These are phyloP conservation scores for Channa maculata DNA, from an alignment of 2,113 vertebrate genomes.

Conservation along the genomic window DNA sequence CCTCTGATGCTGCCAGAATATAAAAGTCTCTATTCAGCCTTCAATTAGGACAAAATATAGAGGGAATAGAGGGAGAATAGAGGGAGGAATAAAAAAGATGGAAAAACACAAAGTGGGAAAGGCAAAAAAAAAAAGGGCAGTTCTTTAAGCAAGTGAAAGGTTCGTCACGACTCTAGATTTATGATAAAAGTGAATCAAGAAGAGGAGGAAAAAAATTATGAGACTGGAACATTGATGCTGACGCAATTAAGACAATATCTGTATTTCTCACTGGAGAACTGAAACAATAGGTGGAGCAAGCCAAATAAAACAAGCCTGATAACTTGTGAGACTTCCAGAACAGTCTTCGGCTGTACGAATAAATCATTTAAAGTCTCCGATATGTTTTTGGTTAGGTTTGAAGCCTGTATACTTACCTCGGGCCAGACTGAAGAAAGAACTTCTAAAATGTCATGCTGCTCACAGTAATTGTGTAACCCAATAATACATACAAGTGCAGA, in stretches of 20 bases:
- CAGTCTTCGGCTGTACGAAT: background rate
- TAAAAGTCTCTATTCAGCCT: slow-evolving; percentile 57
- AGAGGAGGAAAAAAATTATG: background rate
- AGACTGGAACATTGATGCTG: background rate
- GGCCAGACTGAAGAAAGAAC: slow-evolving; percentile 28
- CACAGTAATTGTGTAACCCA: slow-evolving; percentile 51
- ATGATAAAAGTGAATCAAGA: background rate
- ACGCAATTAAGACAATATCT: slow-evolving; percentile 10
- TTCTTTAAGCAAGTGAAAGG: slow-evolving; percentile 32
- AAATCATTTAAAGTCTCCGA: slow-evolving; percentile 9
- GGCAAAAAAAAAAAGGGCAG: background rate
- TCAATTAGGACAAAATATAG: slow-evolving; percentile 67
- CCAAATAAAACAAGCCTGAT: slow-evolving; percentile 24
- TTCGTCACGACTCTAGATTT: slow-evolving; percentile 3
- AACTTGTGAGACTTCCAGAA: slow-evolving; percentile 7
- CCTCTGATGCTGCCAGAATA: slow-evolving; percentile 66
- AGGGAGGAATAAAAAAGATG: slow-evolving; percentile 4
- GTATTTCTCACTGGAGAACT: slow-evolving; percentile 12
- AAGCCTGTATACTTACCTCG: background rate
- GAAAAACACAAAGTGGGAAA: no score
- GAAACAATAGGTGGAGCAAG: slow-evolving; percentile 3
- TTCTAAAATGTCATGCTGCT: slow-evolving; percentile 26
- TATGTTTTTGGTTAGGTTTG: slow-evolving; percentile 1
- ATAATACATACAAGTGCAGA: slow-evolving; percentile 33
- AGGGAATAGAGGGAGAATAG: slow-evolving; percentile 11